Conservation (phyloP, 2,888 invertebrate species). For the Ophion ventricosus region DNA sequence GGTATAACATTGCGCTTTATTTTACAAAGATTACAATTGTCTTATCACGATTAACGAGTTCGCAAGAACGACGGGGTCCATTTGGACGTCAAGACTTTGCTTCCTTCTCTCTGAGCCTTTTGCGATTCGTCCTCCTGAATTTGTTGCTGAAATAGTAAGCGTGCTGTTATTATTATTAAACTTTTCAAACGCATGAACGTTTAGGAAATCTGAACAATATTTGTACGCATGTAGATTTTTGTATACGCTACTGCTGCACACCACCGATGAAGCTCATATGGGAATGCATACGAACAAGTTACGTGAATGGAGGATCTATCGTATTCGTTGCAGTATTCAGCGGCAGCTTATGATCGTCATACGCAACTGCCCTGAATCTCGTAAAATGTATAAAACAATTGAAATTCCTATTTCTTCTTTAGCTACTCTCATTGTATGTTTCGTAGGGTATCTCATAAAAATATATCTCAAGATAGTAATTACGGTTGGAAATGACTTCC, state of each 20-base stretch:
- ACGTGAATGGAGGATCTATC: background rate
- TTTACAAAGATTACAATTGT: conserved; percentile 58
- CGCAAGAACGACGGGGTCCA: conserved; percentile 79
- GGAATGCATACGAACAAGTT: background rate
- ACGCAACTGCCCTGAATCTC: no score
- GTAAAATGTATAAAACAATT: background rate
- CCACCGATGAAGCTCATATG: background rate
- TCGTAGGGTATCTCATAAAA: no score
- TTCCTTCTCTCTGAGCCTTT: conserved; percentile 74
- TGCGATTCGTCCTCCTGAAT: conserved; percentile 79
- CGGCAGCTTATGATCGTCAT: background rate
- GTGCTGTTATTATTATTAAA: conserved; percentile 23
- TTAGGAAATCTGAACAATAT: conserved; percentile 12
- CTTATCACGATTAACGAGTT: conserved; percentile 70
- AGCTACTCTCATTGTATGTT: no score
- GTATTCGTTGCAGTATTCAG: background rate
- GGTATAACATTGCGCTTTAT: conserved; percentile 58
- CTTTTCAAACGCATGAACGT: background rate
- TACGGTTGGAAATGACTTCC: no score
- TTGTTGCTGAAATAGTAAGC: conserved; percentile 75
- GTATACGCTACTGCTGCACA: background rate
- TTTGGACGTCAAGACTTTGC: conserved; percentile 72
- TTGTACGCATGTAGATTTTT: background rate
- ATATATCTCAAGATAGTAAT: no score
- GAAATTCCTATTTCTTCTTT: no score